Percentiles rank a stretch among this genome's conserved stretches.
phyloP scores from a whole-genome alignment of 92 coral and sea anemone species.

The Epizoanthus illoricatus region DNA sequence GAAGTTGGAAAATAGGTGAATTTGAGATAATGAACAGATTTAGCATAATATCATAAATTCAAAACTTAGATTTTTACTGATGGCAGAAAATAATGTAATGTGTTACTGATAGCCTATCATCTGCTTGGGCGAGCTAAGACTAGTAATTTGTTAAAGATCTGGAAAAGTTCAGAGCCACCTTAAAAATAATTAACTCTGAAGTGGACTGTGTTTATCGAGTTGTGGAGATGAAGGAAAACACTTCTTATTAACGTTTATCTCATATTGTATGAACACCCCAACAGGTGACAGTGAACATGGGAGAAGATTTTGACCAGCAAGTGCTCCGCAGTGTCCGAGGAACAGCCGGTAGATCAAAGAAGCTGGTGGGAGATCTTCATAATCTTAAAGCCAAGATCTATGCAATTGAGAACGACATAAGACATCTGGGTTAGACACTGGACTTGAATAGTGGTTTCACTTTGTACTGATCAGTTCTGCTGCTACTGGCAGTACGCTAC shows the following conservation, averaged over 20 bases:
- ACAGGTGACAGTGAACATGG: conserved; percentile 93
- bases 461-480: too few relatives aligned
- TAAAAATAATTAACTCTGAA: too few relatives aligned
- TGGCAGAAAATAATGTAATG: too few relatives aligned
- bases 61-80: too few relatives aligned
- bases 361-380: conserved; percentile 95
- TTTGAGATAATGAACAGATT: too few relatives aligned
- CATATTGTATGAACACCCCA: not conserved
- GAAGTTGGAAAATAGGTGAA: too few relatives aligned
- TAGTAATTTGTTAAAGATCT: too few relatives aligned
- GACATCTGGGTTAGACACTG: conserved; percentile 73
- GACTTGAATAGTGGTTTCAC: not conserved
- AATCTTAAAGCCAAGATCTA: conserved; percentile 96
- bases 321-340: conserved; percentile 84
- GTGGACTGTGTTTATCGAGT: too few relatives aligned
- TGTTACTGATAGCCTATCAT: too few relatives aligned
- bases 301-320: conserved; percentile 88
- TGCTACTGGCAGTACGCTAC: not conserved
- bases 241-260: not conserved
- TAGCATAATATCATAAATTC: too few relatives aligned
- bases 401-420: conserved; percentile 88
- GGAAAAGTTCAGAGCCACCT: too few relatives aligned
- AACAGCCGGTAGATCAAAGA: conserved; percentile 95
- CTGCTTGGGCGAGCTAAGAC: too few relatives aligned
- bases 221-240: not conserved